phyloP scores from a whole-genome alignment of 1,140 invertebrate species.

The Drosophila suzukii region DNA sequence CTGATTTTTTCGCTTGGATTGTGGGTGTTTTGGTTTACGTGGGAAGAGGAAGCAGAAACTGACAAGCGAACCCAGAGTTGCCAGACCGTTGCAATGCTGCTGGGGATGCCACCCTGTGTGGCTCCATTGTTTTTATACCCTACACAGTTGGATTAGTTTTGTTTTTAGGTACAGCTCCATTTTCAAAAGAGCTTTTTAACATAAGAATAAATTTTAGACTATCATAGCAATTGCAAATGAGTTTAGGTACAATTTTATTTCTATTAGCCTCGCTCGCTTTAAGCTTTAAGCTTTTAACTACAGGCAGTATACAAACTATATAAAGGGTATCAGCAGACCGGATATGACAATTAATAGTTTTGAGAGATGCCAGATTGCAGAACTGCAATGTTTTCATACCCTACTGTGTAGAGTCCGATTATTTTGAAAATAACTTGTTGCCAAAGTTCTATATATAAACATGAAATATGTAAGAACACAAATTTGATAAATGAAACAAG shows the following conservation, averaged over 20 bases:
- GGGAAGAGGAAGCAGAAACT: slow-evolving; percentile 15
- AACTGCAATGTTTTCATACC: slow-evolving; percentile 21
- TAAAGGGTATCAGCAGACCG: background rate
- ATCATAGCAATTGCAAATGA: too few species aligned
- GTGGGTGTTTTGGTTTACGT: slow-evolving; percentile 43
- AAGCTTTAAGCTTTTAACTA: too few species aligned
- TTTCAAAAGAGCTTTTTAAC: background rate
- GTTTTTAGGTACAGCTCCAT: background rate
- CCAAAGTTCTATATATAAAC: too few species aligned
- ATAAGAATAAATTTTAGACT: too few species aligned
- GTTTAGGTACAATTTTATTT: too few species aligned
- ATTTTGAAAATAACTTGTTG: background rate
- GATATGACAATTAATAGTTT: background rate
- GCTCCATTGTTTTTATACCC: background rate
- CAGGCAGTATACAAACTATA: background rate
- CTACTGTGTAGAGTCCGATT: background rate
- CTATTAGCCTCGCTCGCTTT: too few species aligned
- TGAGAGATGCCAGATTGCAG: background rate
- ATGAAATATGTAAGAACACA: too few species aligned
- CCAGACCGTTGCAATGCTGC: background rate
- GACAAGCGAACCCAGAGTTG: background rate
- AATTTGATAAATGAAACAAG: background rate
- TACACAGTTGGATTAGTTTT: background rate
- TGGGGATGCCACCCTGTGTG: background rate
- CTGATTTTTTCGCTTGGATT: slow-evolving; percentile 26